Percentiles rank a stretch among this genome's conserved stretches.
Conservation (phyloP, 2,797 vertebrate genomes). For the Crypturellus tataupa region DNA sequence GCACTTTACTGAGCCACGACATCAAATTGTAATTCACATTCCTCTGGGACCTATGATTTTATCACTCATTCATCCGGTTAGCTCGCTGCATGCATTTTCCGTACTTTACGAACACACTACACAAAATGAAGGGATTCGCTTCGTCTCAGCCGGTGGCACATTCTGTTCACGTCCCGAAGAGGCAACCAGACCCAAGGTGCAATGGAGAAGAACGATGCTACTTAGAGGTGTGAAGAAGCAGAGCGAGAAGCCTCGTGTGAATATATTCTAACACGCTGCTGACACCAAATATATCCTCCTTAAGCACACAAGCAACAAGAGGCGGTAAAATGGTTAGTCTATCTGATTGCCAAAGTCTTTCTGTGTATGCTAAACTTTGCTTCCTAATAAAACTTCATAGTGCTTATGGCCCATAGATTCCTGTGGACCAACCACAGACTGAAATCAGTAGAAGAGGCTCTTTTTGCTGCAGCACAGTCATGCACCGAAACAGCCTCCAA, state of each 20-base stretch:
- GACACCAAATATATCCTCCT: slow-evolving; percentile 13
- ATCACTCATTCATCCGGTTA: background rate
- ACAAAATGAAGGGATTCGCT: background rate
- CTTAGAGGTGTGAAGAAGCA: slow-evolving; percentile 22
- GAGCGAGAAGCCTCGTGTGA: background rate
- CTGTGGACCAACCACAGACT: background rate
- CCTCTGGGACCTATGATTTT: background rate
- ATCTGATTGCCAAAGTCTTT: background rate
- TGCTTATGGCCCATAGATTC: background rate
- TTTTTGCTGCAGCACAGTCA: background rate
- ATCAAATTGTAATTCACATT: background rate
- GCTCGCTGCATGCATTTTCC: background rate
- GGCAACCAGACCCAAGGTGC: background rate
- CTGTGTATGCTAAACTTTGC: background rate
- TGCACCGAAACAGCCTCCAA: background rate
- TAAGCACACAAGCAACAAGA: background rate
- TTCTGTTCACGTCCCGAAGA: background rate
- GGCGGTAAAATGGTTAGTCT: background rate
- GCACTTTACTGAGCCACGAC: slow-evolving; percentile 6
- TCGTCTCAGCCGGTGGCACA: background rate
- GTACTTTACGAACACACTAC: background rate
- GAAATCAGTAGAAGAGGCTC: background rate
- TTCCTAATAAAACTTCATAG: background rate
- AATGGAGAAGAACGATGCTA: background rate
- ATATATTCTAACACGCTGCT: slow-evolving; percentile 9